Evolutionary conservation across 2,888 invertebrate species (phyloP).

Genomic region (Ophioninae sp.): DNA sequence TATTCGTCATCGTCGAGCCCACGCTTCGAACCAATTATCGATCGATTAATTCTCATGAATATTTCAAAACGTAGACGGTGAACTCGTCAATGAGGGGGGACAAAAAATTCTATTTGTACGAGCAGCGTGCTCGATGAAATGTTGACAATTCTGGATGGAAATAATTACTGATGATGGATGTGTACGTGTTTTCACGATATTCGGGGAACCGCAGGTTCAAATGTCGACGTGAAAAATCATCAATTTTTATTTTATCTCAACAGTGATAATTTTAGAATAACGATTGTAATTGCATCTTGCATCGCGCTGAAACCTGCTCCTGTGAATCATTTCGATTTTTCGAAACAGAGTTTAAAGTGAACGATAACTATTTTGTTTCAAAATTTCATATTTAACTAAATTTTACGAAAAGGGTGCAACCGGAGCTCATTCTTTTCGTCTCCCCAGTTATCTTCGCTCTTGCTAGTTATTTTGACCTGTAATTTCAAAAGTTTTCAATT

Average conservation of each 20-base stretch:
- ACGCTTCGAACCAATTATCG: conserved; percentile 36
- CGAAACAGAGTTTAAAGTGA: background rate
- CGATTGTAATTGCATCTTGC: background rate
- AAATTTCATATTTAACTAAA: too few species aligned
- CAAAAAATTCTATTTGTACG: background rate
- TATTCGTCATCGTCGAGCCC: conserved; percentile 31
- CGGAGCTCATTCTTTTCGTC: too few species aligned
- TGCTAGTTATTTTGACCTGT: background rate
- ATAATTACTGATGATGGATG: background rate
- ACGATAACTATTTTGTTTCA: background rate
- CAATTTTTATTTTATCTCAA: background rate
- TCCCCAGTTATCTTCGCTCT: background rate
- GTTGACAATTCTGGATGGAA: background rate
- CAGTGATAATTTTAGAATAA: background rate
- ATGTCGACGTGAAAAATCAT: background rate
- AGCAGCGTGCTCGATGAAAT: background rate
- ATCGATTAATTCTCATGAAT: conserved; percentile 32
- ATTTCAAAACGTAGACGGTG: conserved; percentile 35
- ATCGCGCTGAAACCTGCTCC: background rate
- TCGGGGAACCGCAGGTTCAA: too few species aligned
- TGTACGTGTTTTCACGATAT: background rate
- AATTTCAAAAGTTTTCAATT: background rate
- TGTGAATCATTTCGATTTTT: background rate
- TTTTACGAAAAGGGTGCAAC: too few species aligned
- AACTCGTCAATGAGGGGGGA: conserved; percentile 10